Evolutionary conservation across 2,888 invertebrate species (phyloP).

Genomic region (Drosophila heteroneura): DNA sequence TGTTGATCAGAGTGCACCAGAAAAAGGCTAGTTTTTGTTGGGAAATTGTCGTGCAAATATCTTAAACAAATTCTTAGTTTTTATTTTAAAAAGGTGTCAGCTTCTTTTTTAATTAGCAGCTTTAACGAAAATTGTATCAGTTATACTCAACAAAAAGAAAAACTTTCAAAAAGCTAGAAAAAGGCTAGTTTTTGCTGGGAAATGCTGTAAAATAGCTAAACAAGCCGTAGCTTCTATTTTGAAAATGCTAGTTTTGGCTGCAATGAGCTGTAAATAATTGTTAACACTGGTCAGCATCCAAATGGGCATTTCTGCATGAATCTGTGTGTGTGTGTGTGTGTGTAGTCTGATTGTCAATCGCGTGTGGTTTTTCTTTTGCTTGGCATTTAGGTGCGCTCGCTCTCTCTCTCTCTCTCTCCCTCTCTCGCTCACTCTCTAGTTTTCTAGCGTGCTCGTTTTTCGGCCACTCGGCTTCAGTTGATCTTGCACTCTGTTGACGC

Average conservation of each 20-base stretch:
- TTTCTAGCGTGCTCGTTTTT: slow-evolving; percentile 33
- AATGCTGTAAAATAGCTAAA: background rate
- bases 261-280: background rate
- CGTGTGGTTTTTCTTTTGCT: slow-evolving; percentile 63
- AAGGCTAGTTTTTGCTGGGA: background rate
- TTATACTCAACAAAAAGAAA: too few species aligned
- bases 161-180: background rate
- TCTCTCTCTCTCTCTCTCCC: slow-evolving; percentile 12
- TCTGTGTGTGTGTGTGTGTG: slow-evolving; percentile 20
- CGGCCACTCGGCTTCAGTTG: slow-evolving; percentile 61
- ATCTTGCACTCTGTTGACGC: slow-evolving; percentile 64
- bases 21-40: slow-evolving; percentile 1
- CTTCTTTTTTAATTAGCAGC: too few species aligned
- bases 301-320: slow-evolving; percentile 15
- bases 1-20: background rate
- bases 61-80: background rate
- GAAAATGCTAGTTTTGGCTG: background rate
- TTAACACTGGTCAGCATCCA: slow-evolving; percentile 44
- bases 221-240: too few species aligned
- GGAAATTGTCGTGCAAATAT: background rate
- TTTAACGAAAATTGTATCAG: too few species aligned
- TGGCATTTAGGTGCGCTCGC: slow-evolving; percentile 39
- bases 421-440: slow-evolving; percentile 11
- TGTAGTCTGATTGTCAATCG: slow-evolving; percentile 62
- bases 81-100: background rate